These are phyloP conservation scores for Drymodes brunneopygia DNA, from an alignment of 2,113 vertebrate species.

Conservation along the genomic window DNA sequence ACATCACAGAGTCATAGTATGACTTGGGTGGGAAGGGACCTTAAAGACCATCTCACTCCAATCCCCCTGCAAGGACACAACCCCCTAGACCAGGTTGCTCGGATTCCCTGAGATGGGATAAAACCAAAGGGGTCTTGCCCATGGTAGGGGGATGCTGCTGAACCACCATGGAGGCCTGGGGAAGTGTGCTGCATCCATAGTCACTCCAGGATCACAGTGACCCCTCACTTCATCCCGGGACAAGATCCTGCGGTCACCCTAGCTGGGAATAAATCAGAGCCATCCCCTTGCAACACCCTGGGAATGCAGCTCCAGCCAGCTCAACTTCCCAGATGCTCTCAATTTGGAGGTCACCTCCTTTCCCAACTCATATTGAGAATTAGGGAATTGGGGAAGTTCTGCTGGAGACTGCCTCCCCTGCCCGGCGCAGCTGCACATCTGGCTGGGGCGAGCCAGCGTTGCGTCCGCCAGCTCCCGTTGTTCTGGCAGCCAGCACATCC, in stretches of 20 bases:
- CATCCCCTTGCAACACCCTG: background rate
- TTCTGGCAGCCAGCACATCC: slow-evolving; percentile 54
- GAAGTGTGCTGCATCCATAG: background rate
- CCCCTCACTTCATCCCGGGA: rapidly evolving
- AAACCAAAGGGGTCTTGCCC: background rate
- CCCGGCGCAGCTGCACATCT: slow-evolving; percentile 36
- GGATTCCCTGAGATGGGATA: background rate
- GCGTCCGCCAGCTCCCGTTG: slow-evolving; percentile 21
- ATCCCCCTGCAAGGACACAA: background rate
- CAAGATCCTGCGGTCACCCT: background rate
- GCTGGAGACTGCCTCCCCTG: background rate
- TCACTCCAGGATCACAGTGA: rapidly evolving
- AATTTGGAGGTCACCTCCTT: background rate
- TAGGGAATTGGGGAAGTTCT: background rate
- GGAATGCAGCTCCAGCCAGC: background rate
- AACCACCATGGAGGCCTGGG: rapidly evolving
- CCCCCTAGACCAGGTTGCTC: too few relatives aligned
- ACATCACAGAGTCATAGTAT: background rate
- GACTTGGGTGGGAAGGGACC: background rate
- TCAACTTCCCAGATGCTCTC: slow-evolving; percentile 28
- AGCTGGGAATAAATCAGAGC: background rate
- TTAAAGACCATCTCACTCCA: background rate
- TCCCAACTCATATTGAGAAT: background rate
- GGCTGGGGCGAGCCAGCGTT: background rate
- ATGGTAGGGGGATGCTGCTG: background rate